phyloP scores from a whole-genome alignment of 2,797 vertebrate genomes.

The Falco naumanni region DNA sequence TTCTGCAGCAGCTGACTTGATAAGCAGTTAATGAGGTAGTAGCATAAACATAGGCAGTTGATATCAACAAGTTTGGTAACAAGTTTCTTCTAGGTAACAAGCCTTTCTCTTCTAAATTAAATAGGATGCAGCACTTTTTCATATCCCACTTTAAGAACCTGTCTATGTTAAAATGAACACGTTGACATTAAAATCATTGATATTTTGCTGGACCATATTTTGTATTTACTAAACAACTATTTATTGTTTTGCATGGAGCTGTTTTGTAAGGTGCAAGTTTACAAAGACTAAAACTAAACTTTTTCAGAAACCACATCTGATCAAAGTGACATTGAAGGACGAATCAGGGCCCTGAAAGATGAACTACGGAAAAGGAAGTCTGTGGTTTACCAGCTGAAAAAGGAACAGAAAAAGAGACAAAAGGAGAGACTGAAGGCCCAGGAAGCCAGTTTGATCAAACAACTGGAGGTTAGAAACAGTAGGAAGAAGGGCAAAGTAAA shows the following conservation, averaged over 20 bases:
- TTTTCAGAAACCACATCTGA: constrained; percentile 89
- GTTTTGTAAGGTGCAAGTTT: neutral
- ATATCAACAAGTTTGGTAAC: neutral
- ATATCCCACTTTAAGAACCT: neutral
- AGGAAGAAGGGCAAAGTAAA: neutral
- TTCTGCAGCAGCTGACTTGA: neutral
- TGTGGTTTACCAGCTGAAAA: constrained; percentile 92
- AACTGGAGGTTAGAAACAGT: constrained; percentile 87
- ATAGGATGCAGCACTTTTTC: neutral
- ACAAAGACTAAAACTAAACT: neutral
- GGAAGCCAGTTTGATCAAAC: constrained; percentile 93
- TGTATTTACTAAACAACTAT: neutral
- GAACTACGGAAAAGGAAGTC: constrained; percentile 91
- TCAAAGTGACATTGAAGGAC: constrained; percentile 94
- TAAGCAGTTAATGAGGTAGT: neutral
- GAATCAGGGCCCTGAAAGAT: constrained; percentile 92
- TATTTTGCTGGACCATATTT: neutral
- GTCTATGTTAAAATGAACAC: neutral
- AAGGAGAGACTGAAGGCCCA: constrained; percentile 96
- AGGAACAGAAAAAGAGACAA: constrained; percentile 93
- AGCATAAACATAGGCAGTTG: neutral
- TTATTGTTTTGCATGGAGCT: neutral
- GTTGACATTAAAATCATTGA: neutral
- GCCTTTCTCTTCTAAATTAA: neutral
- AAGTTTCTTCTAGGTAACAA: neutral